A percentile compares a stretch with the other conserved stretches of the same genome.
Evolutionary conservation across 2,888 invertebrate genomes (phyloP).

Genomic region (Morinoia aosen): DNA sequence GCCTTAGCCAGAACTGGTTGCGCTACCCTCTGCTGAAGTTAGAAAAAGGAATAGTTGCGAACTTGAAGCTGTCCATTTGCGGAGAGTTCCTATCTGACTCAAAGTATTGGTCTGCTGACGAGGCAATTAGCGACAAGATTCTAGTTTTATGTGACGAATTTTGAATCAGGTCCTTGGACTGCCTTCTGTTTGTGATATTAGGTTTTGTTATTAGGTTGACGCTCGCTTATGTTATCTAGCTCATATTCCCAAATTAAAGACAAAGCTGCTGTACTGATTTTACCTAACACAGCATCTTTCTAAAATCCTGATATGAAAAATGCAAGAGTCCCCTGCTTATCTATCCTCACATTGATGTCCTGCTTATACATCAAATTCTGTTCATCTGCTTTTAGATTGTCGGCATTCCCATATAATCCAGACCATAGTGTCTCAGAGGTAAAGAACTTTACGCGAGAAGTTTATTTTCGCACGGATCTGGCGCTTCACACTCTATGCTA

Average conservation of each 20-base stretch:
- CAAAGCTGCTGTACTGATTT: no score
- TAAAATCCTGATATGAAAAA: no score
- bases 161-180: background rate
- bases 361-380: no score
- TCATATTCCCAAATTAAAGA: no score
- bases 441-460: no score
- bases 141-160: background rate
- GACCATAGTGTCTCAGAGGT: no score
- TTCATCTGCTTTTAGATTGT: background rate
- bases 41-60: background rate
- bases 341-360: no score
- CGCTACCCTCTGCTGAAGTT: background rate
- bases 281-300: no score
- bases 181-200: background rate
- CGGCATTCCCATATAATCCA: background rate
- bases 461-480: no score
- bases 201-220: background rate
- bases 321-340: no score
- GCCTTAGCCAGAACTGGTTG: background rate
- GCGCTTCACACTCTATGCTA: no score
- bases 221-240: no score
- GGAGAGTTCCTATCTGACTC: background rate
- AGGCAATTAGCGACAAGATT: background rate
- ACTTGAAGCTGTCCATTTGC: background rate
- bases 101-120: background rate